Base-by-base conservation (phyloP, 2,888 invertebrate species). In the Belgica antarctica region DNA sequence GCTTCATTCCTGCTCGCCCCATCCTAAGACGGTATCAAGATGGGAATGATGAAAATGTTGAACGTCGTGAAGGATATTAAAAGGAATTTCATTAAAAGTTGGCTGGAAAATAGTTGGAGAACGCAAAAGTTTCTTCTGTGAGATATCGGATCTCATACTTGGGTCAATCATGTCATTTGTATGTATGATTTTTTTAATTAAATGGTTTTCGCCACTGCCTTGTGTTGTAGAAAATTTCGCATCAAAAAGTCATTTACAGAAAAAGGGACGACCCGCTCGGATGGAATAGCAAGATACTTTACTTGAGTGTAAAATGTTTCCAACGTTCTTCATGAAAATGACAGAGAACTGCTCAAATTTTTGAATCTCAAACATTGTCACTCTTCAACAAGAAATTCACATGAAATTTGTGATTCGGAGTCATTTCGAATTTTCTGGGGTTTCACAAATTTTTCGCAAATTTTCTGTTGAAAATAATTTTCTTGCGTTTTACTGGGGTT, bases 51-150 rank as follows among this genome's bases (percentile, higher is more conserved):
- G 27, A 59, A 59, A 59, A 59, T 59, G 27, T n/a, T 59, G 2
- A 4, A 12, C 4, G 27, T 4, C 59, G 25, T 59, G n/a, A 1
- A 17, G 17, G 52, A 52, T 4, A 52, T 52, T 22, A 59, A 59
- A 59, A 27, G 19, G 59, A 59, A 59, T 59, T 59, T 59, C 59
- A 59, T 25, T 59, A 59, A 25, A 59, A 59, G 22, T 27, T 27
- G 3, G 4, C 27, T 12, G 22, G 41, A 12, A 41, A 41, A 41
- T 41, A 41, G 41, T 41, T 41, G n/a, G 12, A 17, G 22, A 7
- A 8, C 19, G 17, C 2, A 10, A 52, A 52, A 22, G 17, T 52
- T 52, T 46, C n/a, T 52, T 8, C 52, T n/a, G n/a, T n/a, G n/a
- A n/a, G n/a, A n/a, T n/a, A n/a, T n/a, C n/a, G n/a, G n/a, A 52